A percentile compares a stretch with the other conserved stretches of the same genome.
Evolutionary conservation across 2,888 invertebrate genomes (phyloP).

Genomic region (Tridacna crocea): DNA sequence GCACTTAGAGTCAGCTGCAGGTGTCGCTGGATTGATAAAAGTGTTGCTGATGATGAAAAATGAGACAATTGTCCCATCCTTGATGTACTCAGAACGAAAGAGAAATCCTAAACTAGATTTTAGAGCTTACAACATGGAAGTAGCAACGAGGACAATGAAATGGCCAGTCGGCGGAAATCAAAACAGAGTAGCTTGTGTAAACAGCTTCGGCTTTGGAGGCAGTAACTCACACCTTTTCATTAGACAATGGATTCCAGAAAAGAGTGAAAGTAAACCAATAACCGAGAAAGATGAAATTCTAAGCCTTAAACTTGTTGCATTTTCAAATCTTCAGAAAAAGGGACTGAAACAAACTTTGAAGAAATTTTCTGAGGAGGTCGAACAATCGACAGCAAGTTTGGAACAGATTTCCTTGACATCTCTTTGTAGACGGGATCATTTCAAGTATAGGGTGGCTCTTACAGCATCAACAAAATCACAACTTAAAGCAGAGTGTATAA

Average conservation of each 20-base stretch:
- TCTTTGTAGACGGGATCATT: conserved; percentile 62
- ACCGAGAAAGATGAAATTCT: background rate
- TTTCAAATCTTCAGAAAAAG: conserved; percentile 11
- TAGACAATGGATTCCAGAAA: background rate
- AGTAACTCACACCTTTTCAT: conserved; percentile 61
- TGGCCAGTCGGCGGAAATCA: conserved; percentile 36
- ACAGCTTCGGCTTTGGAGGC: conserved; percentile 72
- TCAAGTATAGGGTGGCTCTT: conserved; percentile 47
- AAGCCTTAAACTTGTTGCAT: background rate
- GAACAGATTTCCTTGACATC: conserved; percentile 52
- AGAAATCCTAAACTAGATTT: conserved; percentile 38
- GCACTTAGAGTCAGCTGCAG: conserved; percentile 70
- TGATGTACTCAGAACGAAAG: conserved; percentile 56
- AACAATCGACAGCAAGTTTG: background rate
- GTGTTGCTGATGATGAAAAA: conserved; percentile 71
- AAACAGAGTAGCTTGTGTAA: conserved; percentile 52
- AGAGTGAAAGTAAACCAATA: background rate
- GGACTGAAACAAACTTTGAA: conserved; percentile 13
- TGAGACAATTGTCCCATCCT: conserved; percentile 64
- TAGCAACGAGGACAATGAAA: conserved; percentile 46
- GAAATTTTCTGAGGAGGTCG: background rate
- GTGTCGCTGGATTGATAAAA: conserved; percentile 71
- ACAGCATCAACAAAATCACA: conserved; percentile 1
- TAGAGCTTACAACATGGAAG: conserved; percentile 49
- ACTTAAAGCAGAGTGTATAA: background rate